Evolutionary conservation across 2,113 vertebrate genomes (phyloP), one percentile per base, ranked within the genome.

Genomic region (Phrynosoma platyrhinos): DNA sequence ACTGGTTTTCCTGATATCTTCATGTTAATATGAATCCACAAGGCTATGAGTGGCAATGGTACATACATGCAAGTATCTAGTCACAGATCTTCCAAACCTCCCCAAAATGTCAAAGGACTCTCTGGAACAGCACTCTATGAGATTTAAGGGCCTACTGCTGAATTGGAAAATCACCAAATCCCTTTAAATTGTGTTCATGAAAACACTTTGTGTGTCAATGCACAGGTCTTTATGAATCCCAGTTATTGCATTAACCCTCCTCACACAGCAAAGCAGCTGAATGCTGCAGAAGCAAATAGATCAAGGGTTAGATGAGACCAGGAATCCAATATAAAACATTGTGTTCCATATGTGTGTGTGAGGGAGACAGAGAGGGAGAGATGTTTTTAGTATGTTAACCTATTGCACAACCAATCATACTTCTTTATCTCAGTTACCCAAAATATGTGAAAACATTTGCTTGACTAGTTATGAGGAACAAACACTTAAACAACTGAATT

Each of bases 381-480:
- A 62, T 62, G 58, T 79, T 55, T 53, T 78, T 1, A 0, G 13
- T n/a, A 27, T 75, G 52, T 40, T 68, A 25, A 16, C 23, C 14
- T 52, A 66, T 7, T 77, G 14, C 36, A 30, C 23, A 66, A 58
- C 36, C 23, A 88, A 4, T 40, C 23, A 27, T 13, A 81, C 32
- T 21, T 36, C 32, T 81, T 86, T 72, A 86, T 32, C 64, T 74
- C 2, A 36, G 40, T 66, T 83, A 47, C 79, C 30, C 23, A 69
- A 42, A 92, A 75, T 40, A 84, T 58, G 87, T 0, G 0, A 53
- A 77, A 88, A 86, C 58, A 79, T 81, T 80, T 86, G 20, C n/a
- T 81, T 87, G 32, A 69, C 77, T 87, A 89, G 25, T 47, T 77
- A 89, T 68, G 27, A 91, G 40, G 52, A 75, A 55, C 83, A 78